phyloP scores from a whole-genome alignment of 2,113 vertebrate genomes.

The Sinocyclocheilus anophthalmus region DNA sequence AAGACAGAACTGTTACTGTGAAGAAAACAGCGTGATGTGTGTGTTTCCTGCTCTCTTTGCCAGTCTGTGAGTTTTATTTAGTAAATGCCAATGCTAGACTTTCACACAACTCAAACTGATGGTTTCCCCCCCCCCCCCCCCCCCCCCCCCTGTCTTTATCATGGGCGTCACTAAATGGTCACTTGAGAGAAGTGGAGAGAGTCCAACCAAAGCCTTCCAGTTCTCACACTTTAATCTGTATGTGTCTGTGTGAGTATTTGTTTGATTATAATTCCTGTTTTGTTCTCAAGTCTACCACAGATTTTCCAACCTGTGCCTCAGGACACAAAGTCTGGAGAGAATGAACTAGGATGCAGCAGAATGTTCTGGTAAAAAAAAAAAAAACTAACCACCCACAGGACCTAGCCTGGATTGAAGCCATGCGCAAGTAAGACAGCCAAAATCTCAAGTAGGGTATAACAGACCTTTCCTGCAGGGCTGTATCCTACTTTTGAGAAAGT shows the following conservation, averaged over 20 bases:
- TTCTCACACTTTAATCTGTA: conserved; percentile 2
- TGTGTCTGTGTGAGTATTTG: neutral
- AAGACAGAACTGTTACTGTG: neutral
- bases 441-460: conserved; percentile 23
- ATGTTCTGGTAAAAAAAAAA: neutral
- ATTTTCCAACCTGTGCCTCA: neutral
- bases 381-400: conserved; percentile 13
- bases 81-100: conserved; percentile 5
- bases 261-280: neutral
- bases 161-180: neutral
- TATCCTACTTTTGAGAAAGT: conserved; percentile 31
- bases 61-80: neutral
- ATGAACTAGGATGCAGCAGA: neutral
- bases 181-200: neutral
- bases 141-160: no score
- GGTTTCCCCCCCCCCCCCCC: no score
- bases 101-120: neutral
- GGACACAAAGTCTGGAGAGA: neutral
- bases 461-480: conserved; percentile 18
- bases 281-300: neutral
- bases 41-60: neutral
- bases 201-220: conserved; percentile 2
- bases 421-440: neutral
- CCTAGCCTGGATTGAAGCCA: conserved; percentile 9
- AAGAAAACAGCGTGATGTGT: neutral